phyloP scores from a whole-genome alignment of 2,797 vertebrate species.

The Epinephelus awoara region DNA sequence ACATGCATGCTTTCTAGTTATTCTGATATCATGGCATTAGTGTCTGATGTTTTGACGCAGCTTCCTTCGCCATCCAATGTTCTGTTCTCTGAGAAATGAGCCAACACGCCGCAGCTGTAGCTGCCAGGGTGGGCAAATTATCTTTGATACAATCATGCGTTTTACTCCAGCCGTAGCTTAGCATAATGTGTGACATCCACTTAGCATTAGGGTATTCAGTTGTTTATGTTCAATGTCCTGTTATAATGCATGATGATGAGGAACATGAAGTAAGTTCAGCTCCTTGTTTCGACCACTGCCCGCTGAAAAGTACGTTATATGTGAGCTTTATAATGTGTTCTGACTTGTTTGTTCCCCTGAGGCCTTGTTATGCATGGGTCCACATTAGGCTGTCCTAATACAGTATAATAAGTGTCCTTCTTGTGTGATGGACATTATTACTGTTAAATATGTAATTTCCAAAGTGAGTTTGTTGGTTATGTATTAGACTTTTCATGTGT shows the following conservation, averaged over 20 bases:
- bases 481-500: not conserved
- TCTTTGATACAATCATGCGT: slow-evolving; percentile 49
- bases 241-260: slow-evolving; percentile 49
- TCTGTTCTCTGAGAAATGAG: slow-evolving; percentile 54
- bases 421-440: not conserved
- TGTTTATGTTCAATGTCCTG: slow-evolving; percentile 50
- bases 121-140: slow-evolving; percentile 23
- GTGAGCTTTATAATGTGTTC: slow-evolving; percentile 19
- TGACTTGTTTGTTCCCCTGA: slow-evolving; percentile 36
- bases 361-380: slow-evolving; percentile 11
- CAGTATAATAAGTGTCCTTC: not conserved
- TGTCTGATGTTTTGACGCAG: slow-evolving; percentile 33
- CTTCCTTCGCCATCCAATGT: slow-evolving; percentile 39
- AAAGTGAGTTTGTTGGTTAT: not conserved
- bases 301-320: slow-evolving; percentile 13
- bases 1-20: slow-evolving; percentile 44
- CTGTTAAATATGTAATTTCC: slow-evolving; percentile 1
- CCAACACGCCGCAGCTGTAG: slow-evolving; percentile 29
- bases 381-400: slow-evolving; percentile 4
- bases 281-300: slow-evolving; percentile 21
- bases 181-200: slow-evolving; percentile 51
- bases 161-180: slow-evolving; percentile 47
- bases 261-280: slow-evolving; percentile 40
- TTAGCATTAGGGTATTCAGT: slow-evolving; percentile 29
- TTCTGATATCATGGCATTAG: slow-evolving; percentile 40